Percentiles rank a stretch among this genome's conserved stretches.
Conservation (phyloP, 2,888 invertebrate genomes). For the Pandemis corylana region DNA sequence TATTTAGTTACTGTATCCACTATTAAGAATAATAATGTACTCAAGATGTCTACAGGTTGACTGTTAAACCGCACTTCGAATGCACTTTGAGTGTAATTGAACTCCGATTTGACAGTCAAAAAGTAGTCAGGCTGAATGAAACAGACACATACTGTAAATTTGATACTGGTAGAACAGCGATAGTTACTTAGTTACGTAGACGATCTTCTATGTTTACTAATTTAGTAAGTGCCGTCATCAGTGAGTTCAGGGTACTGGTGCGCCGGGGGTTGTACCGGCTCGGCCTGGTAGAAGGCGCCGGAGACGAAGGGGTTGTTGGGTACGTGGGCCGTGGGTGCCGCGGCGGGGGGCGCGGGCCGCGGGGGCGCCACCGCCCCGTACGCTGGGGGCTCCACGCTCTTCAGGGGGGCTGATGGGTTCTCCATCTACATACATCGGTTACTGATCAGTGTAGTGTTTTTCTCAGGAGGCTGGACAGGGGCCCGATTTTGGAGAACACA, state of each 20-base stretch:
- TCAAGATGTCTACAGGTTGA: not conserved
- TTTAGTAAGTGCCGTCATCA: constrained; percentile 72
- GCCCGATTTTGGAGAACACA: too few species aligned
- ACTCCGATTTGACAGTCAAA: not conserved
- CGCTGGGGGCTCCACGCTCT: constrained; percentile 65
- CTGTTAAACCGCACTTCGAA: not conserved
- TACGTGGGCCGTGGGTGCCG: constrained; percentile 85
- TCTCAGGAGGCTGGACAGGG: not conserved
- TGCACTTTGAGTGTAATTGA: not conserved
- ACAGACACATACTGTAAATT: not conserved
- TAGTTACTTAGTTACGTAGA: too few species aligned
- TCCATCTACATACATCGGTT: constrained; percentile 61
- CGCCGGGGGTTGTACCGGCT: constrained; percentile 87
- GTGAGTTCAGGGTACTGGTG: constrained; percentile 81
- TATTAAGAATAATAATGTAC: too few species aligned
- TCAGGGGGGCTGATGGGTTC: constrained; percentile 71
- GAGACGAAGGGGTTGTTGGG: constrained; percentile 85
- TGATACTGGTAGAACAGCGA: too few species aligned
- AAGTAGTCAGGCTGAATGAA: not conserved
- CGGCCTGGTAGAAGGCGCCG: constrained; percentile 85
- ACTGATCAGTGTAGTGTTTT: not conserved
- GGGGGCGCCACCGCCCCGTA: constrained; percentile 73
- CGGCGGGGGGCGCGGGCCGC: constrained; percentile 73
- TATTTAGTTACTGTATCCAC: too few species aligned
- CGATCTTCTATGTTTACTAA: not conserved